Base-by-base conservation (phyloP, 1,140 invertebrate species). In the Aphelenchoides besseyi region DNA sequence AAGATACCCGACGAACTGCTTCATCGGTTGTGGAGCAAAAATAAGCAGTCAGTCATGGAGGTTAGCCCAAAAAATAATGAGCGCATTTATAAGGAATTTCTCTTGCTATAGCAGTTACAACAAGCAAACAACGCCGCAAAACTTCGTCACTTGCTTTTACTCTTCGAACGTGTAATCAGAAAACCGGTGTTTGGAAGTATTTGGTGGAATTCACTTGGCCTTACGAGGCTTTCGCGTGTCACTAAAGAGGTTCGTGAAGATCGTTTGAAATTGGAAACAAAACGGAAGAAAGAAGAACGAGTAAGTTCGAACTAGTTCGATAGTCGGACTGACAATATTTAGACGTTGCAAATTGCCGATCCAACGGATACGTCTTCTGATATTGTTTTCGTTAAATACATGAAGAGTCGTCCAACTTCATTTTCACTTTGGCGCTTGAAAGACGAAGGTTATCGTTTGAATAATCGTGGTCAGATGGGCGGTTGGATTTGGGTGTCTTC, bases 201-300 rank as follows among this genome's bases (percentile, higher is more conserved):
- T 5, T 78, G 77, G 77, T 78, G 76, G 76, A 71, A 73, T 37
- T 78, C 74, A 23, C 62, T 78, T 26, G 78, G 76, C 9, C 63
- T 57, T 30, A 81, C 78, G 9, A 71, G 35, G 2, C 70, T 76
- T 12, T n/a, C 61, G 53, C 68, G 74, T 41, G 55, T 71, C 8
- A 76, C 74, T 16, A 23, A 32, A 1, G 74, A 78, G 8, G 74
- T 71, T 16, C 55, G 74, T 1, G 74, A 76, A 33, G 54, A 33
- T n/a, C 36, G 74, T 23, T 57, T 63, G 63, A 74, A 74, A 36
- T 57, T 71, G 23, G 73, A 74, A 37, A 28, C 29, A 0, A 26
- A 29, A 32, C 69, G 72, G 37, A 74, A 77, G 54, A 75, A 76
- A 33, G 74, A 74, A 32, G 73, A 74, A 75, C 66, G 48, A 54